Percentiles rank a stretch among this genome's conserved stretches.
Conservation (phyloP, 2,888 invertebrate species). For the Diarsia brunnea region DNA sequence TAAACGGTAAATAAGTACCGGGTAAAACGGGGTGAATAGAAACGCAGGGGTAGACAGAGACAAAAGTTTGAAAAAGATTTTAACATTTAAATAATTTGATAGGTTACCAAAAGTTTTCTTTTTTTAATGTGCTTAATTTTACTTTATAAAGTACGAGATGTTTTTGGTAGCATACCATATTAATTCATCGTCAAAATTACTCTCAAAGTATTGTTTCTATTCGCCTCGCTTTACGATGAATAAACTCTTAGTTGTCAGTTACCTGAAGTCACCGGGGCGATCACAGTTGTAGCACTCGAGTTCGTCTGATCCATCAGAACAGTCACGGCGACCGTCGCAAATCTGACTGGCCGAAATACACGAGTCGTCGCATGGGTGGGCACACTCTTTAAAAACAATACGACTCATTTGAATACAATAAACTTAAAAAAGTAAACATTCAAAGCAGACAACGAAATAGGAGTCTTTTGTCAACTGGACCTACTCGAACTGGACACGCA, state of each 20-base stretch:
- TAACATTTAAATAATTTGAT: no score
- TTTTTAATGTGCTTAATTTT: no score
- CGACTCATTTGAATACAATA: constrained; percentile 60
- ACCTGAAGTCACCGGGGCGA: constrained; percentile 84
- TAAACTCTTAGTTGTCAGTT: constrained; percentile 64
- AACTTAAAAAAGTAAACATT: constrained; percentile 51
- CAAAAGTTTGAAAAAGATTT: no score
- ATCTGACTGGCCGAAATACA: constrained; percentile 91
- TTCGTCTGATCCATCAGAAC: constrained; percentile 92
- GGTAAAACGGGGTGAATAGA: no score
- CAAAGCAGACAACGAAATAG: constrained; percentile 10
- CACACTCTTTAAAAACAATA: constrained; percentile 84
- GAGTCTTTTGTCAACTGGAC: no score
- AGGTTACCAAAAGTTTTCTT: no score
- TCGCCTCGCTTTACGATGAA: background rate
- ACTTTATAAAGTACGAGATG: no score
- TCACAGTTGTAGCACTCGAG: constrained; percentile 78
- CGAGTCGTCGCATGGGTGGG: constrained; percentile 87
- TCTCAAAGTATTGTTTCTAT: no score
- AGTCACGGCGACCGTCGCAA: constrained; percentile 91
- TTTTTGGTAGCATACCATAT: no score
- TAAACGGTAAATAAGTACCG: background rate
- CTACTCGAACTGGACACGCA: no score
- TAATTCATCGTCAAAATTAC: no score
- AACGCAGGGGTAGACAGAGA: no score